These are phyloP conservation scores for Caiman crocodilus DNA, from an alignment of 2,797 vertebrate genomes.

Conservation along the genomic window DNA sequence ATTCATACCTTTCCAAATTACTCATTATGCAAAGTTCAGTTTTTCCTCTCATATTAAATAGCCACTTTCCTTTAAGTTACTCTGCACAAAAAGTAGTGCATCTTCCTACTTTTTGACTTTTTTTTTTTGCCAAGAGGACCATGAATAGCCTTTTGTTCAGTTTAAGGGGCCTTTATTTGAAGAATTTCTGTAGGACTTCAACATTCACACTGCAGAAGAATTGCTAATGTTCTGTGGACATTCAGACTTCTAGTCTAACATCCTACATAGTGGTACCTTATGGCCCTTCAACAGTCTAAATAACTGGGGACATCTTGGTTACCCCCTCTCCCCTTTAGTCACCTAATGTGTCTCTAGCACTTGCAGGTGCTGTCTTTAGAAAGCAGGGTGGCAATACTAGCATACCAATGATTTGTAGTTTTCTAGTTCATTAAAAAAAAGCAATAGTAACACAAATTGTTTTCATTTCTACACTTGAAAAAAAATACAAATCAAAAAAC, in stretches of 20 bases:
- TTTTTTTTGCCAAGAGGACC: background rate
- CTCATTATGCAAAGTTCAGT: background rate
- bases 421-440: background rate
- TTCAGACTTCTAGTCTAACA: too few relatives aligned
- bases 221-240: background rate
- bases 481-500: background rate
- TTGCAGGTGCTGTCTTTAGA: background rate
- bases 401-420: background rate
- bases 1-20: background rate
- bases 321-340: background rate
- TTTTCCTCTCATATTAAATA: background rate
- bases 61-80: background rate
- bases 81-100: background rate
- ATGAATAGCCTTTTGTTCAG: background rate
- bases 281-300: background rate
- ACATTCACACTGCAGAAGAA: background rate
- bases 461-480: background rate
- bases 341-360: background rate
- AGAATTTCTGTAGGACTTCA: background rate
- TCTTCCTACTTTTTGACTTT: background rate
- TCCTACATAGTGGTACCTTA: background rate
- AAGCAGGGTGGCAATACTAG: rapidly evolving
- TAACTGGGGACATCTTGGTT: background rate
- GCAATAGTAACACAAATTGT: background rate
- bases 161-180: background rate